Conservation (phyloP, 1,140 invertebrate genomes). For the Calycopis cecrops region DNA sequence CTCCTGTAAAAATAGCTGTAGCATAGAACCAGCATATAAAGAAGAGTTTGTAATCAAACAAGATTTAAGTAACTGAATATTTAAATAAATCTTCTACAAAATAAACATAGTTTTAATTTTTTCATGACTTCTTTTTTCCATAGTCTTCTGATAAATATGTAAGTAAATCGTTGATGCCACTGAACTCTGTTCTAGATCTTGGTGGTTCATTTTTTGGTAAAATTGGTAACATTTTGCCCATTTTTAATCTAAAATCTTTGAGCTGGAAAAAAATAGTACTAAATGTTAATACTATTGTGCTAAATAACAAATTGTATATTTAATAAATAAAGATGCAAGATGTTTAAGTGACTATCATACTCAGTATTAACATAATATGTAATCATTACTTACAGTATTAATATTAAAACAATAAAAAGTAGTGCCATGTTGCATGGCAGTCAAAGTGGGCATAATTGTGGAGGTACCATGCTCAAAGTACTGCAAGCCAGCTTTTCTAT, state of each 20-base stretch:
- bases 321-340: background rate
- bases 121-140: conserved; percentile 41
- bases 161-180: conserved; percentile 86
- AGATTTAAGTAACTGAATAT: conserved; percentile 77
- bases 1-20: conserved; percentile 89
- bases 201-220: conserved; percentile 89
- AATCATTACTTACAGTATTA: too few species aligned
- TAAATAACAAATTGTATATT: too few species aligned
- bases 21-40: conserved; percentile 77
- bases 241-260: conserved; percentile 82
- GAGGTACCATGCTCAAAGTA: too few species aligned
- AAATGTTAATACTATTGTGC: too few species aligned
- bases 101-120: conserved; percentile 15
- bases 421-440: too few species aligned
- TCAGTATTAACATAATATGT: too few species aligned
- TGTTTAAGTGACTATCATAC: too few species aligned
- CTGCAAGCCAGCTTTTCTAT: too few species aligned
- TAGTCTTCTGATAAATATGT: conserved; percentile 81
- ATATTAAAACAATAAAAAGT: too few species aligned
- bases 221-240: conserved; percentile 82
- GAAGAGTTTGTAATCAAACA: conserved; percentile 93
- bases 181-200: conserved; percentile 90
- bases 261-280: conserved; percentile 71
- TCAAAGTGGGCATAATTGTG: too few species aligned
- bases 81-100: conserved; percentile 27